Evolutionary conservation across 2,797 vertebrate species (phyloP).

Genomic region (Lagodon rhomboides): DNA sequence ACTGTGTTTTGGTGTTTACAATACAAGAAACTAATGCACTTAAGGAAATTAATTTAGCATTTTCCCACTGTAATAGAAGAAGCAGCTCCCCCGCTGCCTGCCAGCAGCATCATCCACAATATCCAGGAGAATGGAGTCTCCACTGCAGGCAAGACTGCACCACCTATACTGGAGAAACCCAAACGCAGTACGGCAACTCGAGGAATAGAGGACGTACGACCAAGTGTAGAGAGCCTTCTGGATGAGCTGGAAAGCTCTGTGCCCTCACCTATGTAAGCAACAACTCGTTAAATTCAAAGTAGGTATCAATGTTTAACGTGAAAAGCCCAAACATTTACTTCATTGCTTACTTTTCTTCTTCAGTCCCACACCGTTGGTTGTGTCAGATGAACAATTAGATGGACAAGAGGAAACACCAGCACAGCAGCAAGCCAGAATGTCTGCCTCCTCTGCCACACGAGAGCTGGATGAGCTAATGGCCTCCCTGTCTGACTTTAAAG

Average conservation of each 20-base stretch:
- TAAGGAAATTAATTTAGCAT: neutral
- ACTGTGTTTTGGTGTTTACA: neutral
- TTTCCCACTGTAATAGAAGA: constrained; percentile 73
- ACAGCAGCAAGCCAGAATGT: constrained; percentile 95
- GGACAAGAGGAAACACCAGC: constrained; percentile 84
- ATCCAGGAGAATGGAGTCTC: constrained; percentile 89
- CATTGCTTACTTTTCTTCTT: constrained; percentile 15
- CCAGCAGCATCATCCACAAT: constrained; percentile 85
- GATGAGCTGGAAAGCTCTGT: constrained; percentile 95
- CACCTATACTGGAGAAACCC: constrained; percentile 88
- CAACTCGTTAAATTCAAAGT: neutral
- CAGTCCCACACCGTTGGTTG: constrained; percentile 90
- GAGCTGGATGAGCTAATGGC: constrained; percentile 99
- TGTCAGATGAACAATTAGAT: constrained; percentile 83
- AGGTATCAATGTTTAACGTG: neutral
- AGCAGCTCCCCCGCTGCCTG: constrained; percentile 81
- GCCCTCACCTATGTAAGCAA: constrained; percentile 91
- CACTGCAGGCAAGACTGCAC: constrained; percentile 76
- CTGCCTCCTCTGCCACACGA: constrained; percentile 96
- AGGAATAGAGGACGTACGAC: constrained; percentile 90
- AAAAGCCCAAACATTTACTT: neutral
- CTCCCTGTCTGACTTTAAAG: constrained; percentile 98
- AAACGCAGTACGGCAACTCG: constrained; percentile 84
- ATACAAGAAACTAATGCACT: neutral
- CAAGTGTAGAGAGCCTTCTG: constrained; percentile 94